Conservation (phyloP, 2,888 invertebrate species). For the Balanococcus diminutus region DNA sequence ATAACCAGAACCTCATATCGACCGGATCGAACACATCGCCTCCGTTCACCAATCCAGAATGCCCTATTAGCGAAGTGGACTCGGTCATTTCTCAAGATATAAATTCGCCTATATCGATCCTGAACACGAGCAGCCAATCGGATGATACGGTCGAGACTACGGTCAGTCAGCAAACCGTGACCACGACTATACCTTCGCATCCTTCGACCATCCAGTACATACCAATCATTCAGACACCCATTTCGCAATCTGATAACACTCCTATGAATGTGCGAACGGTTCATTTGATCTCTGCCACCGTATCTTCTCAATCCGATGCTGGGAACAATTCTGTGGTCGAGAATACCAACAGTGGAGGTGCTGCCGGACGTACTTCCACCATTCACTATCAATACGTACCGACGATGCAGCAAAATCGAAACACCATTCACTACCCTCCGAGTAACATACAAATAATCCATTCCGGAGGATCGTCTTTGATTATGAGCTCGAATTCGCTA, state of each 20-base stretch:
- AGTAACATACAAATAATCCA: conserved; percentile 59
- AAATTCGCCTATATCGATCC: conserved; percentile 27
- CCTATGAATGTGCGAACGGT: conserved; percentile 56
- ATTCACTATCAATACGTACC: conserved; percentile 57
- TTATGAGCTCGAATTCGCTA: conserved; percentile 58
- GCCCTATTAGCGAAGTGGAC: background rate
- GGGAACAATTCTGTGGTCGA: background rate
- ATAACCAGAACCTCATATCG: conserved; percentile 44
- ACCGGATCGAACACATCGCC: conserved; percentile 51
- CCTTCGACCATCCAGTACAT: conserved; percentile 60
- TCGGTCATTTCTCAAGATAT: conserved; percentile 32
- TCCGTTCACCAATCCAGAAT: conserved; percentile 9
- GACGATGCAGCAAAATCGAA: conserved; percentile 57
- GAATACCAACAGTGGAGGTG: background rate
- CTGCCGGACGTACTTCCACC: conserved; percentile 31
- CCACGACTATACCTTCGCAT: conserved; percentile 59
- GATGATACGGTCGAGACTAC: conserved; percentile 14
- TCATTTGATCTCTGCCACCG: conserved; percentile 56
- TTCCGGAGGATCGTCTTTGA: conserved; percentile 59
- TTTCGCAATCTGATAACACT: conserved; percentile 54
- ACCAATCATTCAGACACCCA: conserved; percentile 57
- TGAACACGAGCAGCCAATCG: conserved; percentile 17
- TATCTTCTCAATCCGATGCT: conserved; percentile 25
- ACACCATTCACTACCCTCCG: conserved; percentile 59
- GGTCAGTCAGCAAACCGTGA: conserved; percentile 57